These are phyloP conservation scores for Polydrusus cervinus DNA, from an alignment of 2,888 invertebrate species.

Conservation along the genomic window DNA sequence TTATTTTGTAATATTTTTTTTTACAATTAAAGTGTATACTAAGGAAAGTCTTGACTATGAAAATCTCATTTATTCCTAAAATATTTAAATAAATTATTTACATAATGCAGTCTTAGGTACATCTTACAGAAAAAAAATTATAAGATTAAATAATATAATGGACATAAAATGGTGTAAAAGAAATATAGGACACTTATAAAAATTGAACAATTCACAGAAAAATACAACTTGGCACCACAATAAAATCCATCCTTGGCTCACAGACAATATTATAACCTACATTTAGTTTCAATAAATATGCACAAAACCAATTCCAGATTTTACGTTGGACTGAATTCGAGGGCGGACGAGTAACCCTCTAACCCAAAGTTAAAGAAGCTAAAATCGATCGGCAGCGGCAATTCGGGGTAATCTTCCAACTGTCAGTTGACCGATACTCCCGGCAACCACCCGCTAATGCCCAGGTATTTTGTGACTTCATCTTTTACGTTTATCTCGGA, in stretches of 20 bases:
- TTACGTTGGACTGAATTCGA: neutral
- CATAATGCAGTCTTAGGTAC: conserved; percentile 22
- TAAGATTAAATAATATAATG: conserved; percentile 2
- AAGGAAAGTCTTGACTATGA: neutral
- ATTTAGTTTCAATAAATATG: too few relatives aligned
- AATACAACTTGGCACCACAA: conserved; percentile 21
- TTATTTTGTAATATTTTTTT: too few relatives aligned
- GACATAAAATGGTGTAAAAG: conserved; percentile 6
- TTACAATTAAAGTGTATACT: neutral
- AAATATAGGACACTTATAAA: conserved; percentile 4
- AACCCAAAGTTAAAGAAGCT: neutral
- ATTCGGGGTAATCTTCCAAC: conserved; percentile 1
- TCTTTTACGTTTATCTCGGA: conserved; percentile 64
- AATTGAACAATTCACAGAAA: neutral
- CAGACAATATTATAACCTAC: too few relatives aligned
- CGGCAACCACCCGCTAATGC: conserved; percentile 67
- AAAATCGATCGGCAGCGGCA: conserved; percentile 20
- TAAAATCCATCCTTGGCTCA: too few relatives aligned
- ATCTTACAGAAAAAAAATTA: conserved; percentile 8
- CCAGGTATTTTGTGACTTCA: conserved; percentile 67
- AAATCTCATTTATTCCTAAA: conserved; percentile 11
- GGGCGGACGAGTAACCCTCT: neutral
- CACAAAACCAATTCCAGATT: too few relatives aligned
- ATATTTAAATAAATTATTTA: conserved; percentile 16
- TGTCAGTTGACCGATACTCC: conserved; percentile 61